Base-by-base conservation (phyloP, 1,140 invertebrate species). In the Leptonema lineaticorne region DNA sequence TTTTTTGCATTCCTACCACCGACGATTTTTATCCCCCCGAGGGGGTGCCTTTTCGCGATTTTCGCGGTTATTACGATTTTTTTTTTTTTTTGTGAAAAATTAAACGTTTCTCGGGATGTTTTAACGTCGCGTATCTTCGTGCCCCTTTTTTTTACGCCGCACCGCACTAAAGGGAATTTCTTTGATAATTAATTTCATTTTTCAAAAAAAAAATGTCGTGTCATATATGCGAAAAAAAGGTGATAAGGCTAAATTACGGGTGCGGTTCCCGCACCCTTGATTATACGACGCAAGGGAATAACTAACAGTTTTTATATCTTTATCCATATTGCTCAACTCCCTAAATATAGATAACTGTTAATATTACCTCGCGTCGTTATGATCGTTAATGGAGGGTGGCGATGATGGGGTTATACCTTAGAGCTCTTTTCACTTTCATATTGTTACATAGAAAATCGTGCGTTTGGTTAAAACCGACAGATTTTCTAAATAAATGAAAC, bases 151-250 rank as follows among this genome's bases (percentile, higher is more conserved):
- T 41, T 26, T 7, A 53, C 22, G 50, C 24, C n/a, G 9, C 27
- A 37, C 48, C 57, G 18, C 57, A 33, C 57, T 16, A n/a, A 59
- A 59, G 57, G 57, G 41, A 62, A 62, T 62, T 62, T 62, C 59
- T 62, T 62, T 62, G 59, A 46, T 46, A 62, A 62, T 62, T 62
- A 62, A 62, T 62, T 62, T 62, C 59, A 27, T 20, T 62, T 62
- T 46, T 60, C 27, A 24, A 22, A 48, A 53, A 53, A 53, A 46
- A 62, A 62, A 62, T 46, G 59, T 62, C 59, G 27, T 41, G 59
- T 62, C 59, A 62, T 62, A 62, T 26, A 53, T 24, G 59, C 57
- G 57, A 59, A 59, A 59, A n/a, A n/a, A 59, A 59, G n/a, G 57
- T 29, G 57, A 59, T 59, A 59, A 59, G 57, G 57, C 57, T 59